Conservation (phyloP, 2,888 invertebrate genomes). For the Sinhomidia bicolor region DNA sequence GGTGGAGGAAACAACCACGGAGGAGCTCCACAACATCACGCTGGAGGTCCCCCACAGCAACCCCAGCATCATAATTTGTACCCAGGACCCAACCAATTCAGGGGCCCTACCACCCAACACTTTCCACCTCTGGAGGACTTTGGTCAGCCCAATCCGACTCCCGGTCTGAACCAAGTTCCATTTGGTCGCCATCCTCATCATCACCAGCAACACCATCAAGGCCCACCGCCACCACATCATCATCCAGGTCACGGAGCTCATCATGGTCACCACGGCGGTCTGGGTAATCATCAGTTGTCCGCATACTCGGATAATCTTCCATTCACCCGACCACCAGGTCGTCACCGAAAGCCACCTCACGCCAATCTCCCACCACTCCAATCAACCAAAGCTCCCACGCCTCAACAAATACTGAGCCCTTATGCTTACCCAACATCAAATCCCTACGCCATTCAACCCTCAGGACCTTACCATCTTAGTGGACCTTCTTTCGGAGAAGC, state of each 20-base stretch:
- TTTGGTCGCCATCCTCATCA: conserved; percentile 47
- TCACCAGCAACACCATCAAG: background rate
- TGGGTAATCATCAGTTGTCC: conserved; percentile 39
- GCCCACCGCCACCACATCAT: background rate
- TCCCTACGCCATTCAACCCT: conserved; percentile 45
- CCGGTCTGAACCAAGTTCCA: conserved; percentile 10
- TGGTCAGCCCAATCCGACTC: conserved; percentile 15
- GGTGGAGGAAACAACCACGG: background rate
- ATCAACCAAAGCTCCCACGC: conserved; percentile 20
- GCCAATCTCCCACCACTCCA: background rate
- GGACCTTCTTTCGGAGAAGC: conserved; percentile 5
- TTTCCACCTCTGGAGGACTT: conserved; percentile 65
- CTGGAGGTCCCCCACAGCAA: background rate
- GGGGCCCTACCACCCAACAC: conserved; percentile 42
- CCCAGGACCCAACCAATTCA: conserved; percentile 7
- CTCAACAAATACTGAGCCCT: conserved; percentile 44
- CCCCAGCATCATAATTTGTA: background rate
- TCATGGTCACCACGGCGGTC: background rate
- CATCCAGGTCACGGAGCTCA: background rate
- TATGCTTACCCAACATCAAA: conserved; percentile 43
- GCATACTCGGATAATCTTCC: conserved; percentile 65
- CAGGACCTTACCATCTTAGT: background rate
- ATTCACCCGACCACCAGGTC: conserved; percentile 41
- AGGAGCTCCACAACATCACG: background rate
- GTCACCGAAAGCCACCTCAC: conserved; percentile 37